Percentiles rank a stretch among this genome's conserved stretches.
These are phyloP conservation scores for Hypomecis atomaria DNA, from an alignment of 2,888 invertebrate species.

Conservation along the genomic window DNA sequence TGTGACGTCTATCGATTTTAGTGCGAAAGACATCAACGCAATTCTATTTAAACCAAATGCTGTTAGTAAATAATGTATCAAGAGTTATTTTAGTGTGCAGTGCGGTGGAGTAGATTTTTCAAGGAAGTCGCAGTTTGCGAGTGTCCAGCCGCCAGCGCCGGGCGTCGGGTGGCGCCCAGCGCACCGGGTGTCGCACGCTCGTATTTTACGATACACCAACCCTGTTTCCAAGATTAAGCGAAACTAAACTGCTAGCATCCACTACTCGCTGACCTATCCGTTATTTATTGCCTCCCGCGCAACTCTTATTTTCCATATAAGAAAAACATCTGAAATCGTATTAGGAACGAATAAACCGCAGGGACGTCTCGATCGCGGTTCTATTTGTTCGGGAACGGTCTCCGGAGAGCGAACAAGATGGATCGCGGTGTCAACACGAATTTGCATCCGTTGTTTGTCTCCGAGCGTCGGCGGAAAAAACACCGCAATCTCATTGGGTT, in stretches of 20 bases:
- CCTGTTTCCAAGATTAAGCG: constrained; percentile 78
- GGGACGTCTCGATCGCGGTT: constrained; percentile 76
- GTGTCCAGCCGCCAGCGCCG: constrained; percentile 53
- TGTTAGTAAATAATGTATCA: constrained; percentile 7
- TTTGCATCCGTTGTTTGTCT: constrained; percentile 85
- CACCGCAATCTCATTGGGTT: constrained; percentile 81
- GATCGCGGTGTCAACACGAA: constrained; percentile 84
- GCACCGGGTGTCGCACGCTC: constrained; percentile 54
- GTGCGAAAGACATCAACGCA: constrained; percentile 6
- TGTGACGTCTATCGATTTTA: neutral
- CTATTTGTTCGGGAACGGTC: constrained; percentile 79
- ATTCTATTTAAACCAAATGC: too few relatives aligned
- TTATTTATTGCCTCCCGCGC: constrained; percentile 61
- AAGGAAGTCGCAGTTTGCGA: constrained; percentile 72
- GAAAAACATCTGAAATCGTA: constrained; percentile 66
- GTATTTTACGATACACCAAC: constrained; percentile 72
- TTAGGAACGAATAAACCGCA: constrained; percentile 68
- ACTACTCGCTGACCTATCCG: constrained; percentile 63
- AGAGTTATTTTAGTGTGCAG: constrained; percentile 54
- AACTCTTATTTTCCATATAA: constrained; percentile 60
- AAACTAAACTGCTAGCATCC: constrained; percentile 73
- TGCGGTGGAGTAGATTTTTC: constrained; percentile 63
- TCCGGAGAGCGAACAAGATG: constrained; percentile 82
- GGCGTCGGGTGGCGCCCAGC: constrained; percentile 33
- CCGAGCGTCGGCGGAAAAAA: constrained; percentile 78